Percentiles rank a stretch among this genome's conserved stretches.
Evolutionary conservation across 1,140 invertebrate species (phyloP).

Genomic region (Neodiprion virginianus): DNA sequence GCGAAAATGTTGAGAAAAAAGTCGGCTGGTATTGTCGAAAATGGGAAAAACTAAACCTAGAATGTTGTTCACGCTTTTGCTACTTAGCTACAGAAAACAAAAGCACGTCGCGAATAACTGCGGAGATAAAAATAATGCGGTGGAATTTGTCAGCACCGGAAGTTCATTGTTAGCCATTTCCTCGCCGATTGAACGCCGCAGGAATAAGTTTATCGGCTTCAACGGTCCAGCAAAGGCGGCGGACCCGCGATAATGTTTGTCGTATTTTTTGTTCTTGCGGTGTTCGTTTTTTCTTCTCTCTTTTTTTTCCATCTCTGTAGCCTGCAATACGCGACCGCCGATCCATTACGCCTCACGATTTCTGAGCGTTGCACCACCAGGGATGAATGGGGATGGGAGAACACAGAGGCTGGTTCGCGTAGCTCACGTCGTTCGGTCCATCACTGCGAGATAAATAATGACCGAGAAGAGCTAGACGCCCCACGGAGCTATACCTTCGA

Average conservation of each 20-base stretch:
- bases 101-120: neutral
- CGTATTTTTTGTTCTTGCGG: no score
- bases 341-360: no score
- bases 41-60: no score
- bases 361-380: no score
- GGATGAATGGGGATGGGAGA: no score
- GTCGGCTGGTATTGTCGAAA: no score
- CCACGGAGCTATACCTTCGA: neutral
- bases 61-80: no score
- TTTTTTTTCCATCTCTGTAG: neutral
- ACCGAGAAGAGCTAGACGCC: neutral
- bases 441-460: neutral
- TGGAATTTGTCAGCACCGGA: neutral
- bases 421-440: neutral
- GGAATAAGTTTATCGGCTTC: neutral
- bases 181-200: neutral
- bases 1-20: no score
- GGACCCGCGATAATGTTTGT: no score
- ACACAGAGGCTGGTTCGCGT: no score
- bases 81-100: no score
- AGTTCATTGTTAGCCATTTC: neutral
- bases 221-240: neutral
- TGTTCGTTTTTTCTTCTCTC: neutral
- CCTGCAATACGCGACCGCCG: no score
- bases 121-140: neutral